A percentile compares a stretch with the other conserved stretches of the same genome.
These are phyloP conservation scores for Myocastor coypus DNA, from an alignment of 2,113 vertebrate genomes.

Conservation along the genomic window DNA sequence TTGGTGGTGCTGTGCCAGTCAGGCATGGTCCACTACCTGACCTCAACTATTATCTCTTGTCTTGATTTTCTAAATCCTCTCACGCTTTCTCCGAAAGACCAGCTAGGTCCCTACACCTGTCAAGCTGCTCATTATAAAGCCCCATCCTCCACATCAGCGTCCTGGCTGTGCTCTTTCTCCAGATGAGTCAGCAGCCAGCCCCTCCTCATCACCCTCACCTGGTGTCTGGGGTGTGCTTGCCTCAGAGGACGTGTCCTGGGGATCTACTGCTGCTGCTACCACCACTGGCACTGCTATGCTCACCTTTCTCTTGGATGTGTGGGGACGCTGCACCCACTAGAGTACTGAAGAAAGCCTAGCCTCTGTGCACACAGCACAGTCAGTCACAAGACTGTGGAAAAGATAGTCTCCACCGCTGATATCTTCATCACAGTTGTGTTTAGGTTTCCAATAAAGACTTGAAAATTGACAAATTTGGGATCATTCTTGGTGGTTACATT, in stretches of 20 bases:
- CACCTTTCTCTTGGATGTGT: constrained; percentile 89
- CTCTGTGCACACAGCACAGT: constrained; percentile 95
- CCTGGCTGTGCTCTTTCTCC: constrained; percentile 91
- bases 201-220: constrained; percentile 88
- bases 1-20: no score
- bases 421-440: constrained; percentile 97
- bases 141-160: constrained; percentile 89
- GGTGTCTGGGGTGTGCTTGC: constrained; percentile 85
- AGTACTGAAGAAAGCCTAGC: constrained; percentile 97
- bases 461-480: constrained; percentile 95
- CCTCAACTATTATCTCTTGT: no score
- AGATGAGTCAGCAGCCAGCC: constrained; percentile 86
- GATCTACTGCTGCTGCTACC: constrained; percentile 78
- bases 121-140: constrained; percentile 89
- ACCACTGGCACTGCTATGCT: constrained; percentile 40
- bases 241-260: constrained; percentile 90
- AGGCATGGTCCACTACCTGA: no score
- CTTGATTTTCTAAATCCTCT: no score
- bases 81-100: no score
- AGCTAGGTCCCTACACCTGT: background rate
- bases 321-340: constrained; percentile 87
- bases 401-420: constrained; percentile 95
- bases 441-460: constrained; percentile 98
- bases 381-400: constrained; percentile 93
- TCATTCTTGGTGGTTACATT: constrained; percentile 96